Evolutionary conservation across 2,113 vertebrate species (phyloP).

Genomic region (Diglossa brunneiventris): DNA sequence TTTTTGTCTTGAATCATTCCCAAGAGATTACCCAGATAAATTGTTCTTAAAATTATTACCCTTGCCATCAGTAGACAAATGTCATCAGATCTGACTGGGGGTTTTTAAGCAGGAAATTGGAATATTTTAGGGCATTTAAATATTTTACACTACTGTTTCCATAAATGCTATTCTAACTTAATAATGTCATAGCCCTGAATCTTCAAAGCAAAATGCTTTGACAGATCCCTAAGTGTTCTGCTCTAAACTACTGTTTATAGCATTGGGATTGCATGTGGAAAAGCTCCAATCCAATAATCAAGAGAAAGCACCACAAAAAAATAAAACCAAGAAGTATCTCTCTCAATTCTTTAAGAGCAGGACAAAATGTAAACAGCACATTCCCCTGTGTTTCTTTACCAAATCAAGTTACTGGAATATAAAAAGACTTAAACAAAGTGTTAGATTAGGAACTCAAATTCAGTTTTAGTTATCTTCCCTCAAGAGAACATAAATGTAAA

Average conservation of each 20-base stretch:
- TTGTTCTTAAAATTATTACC: neutral
- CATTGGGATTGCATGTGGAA: neutral
- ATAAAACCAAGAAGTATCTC: neutral
- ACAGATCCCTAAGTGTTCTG: neutral
- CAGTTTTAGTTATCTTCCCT: neutral
- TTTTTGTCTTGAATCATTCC: neutral
- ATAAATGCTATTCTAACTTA: neutral
- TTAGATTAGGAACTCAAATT: neutral
- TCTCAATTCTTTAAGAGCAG: neutral
- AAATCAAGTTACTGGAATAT: neutral
- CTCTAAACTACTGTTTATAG: neutral
- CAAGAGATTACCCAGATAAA: neutral
- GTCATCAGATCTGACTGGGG: neutral
- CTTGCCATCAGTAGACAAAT: neutral
- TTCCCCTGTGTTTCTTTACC: neutral
- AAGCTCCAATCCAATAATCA: neutral
- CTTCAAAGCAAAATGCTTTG: neutral
- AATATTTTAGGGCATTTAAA: neutral
- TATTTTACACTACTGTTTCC: neutral
- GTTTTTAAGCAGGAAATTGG: neutral
- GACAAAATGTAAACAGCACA: neutral
- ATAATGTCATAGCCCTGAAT: neutral
- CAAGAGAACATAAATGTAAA: neutral
- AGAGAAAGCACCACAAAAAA: neutral
- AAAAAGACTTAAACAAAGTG: neutral